Evolutionary conservation across 2,888 invertebrate genomes (phyloP).

Genomic region (Poecilobothrus nobilitatus): DNA sequence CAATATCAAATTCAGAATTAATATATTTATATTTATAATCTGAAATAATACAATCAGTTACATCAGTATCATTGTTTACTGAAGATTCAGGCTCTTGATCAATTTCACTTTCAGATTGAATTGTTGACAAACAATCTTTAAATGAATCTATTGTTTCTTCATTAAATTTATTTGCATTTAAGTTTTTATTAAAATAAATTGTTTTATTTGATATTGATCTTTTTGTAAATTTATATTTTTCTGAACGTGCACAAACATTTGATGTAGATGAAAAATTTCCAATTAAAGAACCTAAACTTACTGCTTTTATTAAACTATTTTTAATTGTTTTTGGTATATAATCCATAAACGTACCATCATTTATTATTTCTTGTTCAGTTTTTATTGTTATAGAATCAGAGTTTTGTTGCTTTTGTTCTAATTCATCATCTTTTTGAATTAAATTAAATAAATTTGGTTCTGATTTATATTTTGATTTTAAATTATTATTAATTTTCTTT

Average conservation of each 20-base stretch:
- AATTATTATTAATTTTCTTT: conserved; percentile 23
- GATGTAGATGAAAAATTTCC: neutral
- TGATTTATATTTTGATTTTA: conserved; percentile 38
- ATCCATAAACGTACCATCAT: neutral
- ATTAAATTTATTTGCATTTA: neutral
- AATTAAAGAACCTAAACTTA: neutral
- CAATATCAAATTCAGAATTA: conserved; percentile 12
- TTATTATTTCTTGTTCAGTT: neutral
- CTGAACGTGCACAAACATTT: neutral
- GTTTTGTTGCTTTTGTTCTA: conserved; percentile 12
- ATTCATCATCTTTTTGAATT: conserved; percentile 17
- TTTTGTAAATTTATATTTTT: neutral
- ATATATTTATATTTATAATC: neutral
- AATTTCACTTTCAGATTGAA: conserved; percentile 14
- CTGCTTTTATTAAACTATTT: conserved; percentile 1
- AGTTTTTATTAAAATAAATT: neutral
- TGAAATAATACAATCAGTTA: neutral
- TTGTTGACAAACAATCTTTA: conserved; percentile 11
- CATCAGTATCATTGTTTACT: conserved; percentile 26
- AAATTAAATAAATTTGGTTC: conserved; percentile 38
- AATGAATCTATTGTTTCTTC: neutral
- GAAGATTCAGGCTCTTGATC: neutral
- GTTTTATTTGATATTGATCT: neutral
- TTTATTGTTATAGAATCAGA: neutral
- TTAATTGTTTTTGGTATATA: neutral